These are phyloP conservation scores for Chionis minor DNA, from an alignment of 2,113 vertebrate species.

Conservation along the genomic window DNA sequence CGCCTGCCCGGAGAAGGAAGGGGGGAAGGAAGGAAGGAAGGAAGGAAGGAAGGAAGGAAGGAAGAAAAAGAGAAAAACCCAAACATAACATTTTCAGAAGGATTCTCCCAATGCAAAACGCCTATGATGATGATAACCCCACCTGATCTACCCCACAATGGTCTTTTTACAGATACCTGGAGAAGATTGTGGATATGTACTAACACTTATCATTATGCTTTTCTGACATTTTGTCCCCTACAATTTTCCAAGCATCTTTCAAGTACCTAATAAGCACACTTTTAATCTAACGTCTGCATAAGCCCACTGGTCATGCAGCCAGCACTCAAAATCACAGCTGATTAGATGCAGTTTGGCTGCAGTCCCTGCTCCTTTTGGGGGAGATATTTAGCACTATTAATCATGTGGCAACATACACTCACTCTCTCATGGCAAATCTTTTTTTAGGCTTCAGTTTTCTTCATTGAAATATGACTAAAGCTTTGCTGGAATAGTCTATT, in stretches of 20 bases:
- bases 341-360: background rate
- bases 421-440: background rate
- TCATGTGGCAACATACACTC: background rate
- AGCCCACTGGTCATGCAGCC: background rate
- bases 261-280: background rate
- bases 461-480: background rate
- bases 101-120: background rate
- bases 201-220: slow-evolving; percentile 12
- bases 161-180: background rate
- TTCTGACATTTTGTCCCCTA: slow-evolving; percentile 2
- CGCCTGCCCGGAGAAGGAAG: too few species aligned
- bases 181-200: background rate
- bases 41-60: too few species aligned
- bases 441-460: slow-evolving; percentile 4
- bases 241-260: slow-evolving; percentile 24
- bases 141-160: background rate
- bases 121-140: background rate
- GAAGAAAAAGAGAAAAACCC: fast-evolving
- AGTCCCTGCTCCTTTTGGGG: background rate
- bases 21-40: fast-evolving
- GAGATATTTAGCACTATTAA: background rate
- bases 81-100: background rate
- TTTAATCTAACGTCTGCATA: background rate
- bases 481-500: background rate
- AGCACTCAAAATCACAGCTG: background rate